phyloP scores from a whole-genome alignment of 2,797 vertebrate species.

The Karalla daura region DNA sequence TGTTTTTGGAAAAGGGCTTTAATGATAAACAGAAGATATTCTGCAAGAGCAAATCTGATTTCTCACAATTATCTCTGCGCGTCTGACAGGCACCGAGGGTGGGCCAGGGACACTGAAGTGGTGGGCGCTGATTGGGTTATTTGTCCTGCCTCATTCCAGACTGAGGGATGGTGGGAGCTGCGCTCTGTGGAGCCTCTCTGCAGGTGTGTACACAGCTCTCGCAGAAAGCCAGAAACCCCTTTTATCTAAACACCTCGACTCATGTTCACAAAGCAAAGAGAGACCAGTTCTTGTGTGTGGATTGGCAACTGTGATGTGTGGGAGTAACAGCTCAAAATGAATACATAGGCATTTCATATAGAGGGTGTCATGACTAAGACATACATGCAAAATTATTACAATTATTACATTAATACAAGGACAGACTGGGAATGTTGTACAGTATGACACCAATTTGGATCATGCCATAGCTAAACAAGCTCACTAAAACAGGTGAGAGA shows the following conservation, averaged over 20 bases:
- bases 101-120: slow-evolving; percentile 85
- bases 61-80: slow-evolving; percentile 98
- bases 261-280: background rate
- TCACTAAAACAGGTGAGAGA: too few relatives aligned
- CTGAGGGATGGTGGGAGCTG: slow-evolving; percentile 87
- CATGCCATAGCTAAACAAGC: too few relatives aligned
- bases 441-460: too few relatives aligned
- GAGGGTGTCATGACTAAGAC: too few relatives aligned
- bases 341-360: background rate
- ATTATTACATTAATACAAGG: too few relatives aligned
- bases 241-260: slow-evolving; percentile 5
- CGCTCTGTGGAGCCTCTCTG: slow-evolving; percentile 87
- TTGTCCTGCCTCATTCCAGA: slow-evolving; percentile 91
- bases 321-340: background rate
- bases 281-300: background rate
- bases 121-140: slow-evolving; percentile 95
- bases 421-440: too few relatives aligned
- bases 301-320: background rate
- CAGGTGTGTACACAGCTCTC: slow-evolving; percentile 72
- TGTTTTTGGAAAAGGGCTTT: slow-evolving; percentile 73
- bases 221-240: slow-evolving; percentile 9
- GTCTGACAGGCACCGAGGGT: slow-evolving; percentile 92
- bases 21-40: slow-evolving; percentile 90
- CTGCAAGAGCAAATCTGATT: slow-evolving; percentile 93
- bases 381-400: background rate